Evolutionary conservation across 2,797 vertebrate species (phyloP).

Genomic region (Psittacula derbiana): DNA sequence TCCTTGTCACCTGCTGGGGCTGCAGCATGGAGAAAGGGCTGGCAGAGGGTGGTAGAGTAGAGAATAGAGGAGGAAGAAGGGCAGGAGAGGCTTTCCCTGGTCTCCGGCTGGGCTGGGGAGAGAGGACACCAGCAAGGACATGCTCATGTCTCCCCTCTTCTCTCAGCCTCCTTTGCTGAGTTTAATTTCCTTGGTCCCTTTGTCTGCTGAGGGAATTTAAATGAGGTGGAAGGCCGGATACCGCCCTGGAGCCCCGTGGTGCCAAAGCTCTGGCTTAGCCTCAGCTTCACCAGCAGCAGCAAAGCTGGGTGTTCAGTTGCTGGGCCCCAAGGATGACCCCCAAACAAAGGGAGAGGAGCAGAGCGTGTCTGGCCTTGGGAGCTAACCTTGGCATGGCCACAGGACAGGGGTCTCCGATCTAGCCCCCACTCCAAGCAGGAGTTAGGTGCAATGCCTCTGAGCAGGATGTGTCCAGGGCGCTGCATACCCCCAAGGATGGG

Average conservation of each 20-base stretch:
- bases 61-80: background rate
- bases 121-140: background rate
- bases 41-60: background rate
- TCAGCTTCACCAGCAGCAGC: background rate
- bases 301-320: background rate
- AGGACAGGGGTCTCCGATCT: background rate
- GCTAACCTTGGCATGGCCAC: background rate
- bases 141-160: background rate
- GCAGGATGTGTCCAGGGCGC: accelerated
- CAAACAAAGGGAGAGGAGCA: background rate
- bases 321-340: background rate
- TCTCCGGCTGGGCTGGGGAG: background rate
- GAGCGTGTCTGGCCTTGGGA: background rate
- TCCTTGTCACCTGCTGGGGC: background rate
- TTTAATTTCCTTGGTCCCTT: background rate
- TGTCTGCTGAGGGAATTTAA: constrained; percentile 10
- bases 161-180: background rate
- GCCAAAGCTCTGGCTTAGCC: background rate
- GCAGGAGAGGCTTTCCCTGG: background rate
- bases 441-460: background rate
- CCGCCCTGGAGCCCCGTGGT: accelerated
- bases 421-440: background rate
- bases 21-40: background rate
- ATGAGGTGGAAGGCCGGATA: background rate
- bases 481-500: accelerated